These are phyloP conservation scores for Reticulitermes lucifugus DNA, from an alignment of 2,888 invertebrate species.

Conservation along the genomic window DNA sequence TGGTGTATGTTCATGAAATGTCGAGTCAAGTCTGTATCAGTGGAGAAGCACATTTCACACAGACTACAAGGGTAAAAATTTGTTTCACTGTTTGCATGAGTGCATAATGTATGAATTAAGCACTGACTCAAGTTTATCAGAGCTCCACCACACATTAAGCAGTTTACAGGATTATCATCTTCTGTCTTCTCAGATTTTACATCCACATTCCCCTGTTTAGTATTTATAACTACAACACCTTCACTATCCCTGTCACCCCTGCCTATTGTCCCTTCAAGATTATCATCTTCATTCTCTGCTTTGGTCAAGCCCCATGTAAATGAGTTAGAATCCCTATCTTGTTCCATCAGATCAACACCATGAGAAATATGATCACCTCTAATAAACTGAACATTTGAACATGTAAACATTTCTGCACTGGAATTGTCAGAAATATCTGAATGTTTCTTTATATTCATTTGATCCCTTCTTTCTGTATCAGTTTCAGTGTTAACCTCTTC, in stretches of 20 bases:
- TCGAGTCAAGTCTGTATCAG: constrained; percentile 9
- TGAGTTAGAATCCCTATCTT: not conserved
- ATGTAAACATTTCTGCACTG: not conserved
- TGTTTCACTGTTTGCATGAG: constrained; percentile 12
- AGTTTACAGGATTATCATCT: constrained; percentile 6
- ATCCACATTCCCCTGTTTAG: not conserved
- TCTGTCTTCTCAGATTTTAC: not conserved
- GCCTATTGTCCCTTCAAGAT: not conserved
- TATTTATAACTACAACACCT: not conserved
- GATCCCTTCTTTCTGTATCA: not conserved
- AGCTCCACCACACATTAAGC: constrained; percentile 11
- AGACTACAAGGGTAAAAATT: constrained; percentile 10
- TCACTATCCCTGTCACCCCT: not conserved
- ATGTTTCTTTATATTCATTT: not conserved
- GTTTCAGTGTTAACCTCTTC: not conserved
- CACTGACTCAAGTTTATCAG: constrained; percentile 11
- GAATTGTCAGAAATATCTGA: not conserved
- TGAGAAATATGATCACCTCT: not conserved
- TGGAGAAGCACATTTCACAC: constrained; percentile 17
- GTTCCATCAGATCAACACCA: not conserved
- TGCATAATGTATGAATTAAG: constrained; percentile 2
- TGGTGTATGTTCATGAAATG: constrained; percentile 12
- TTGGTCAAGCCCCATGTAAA: not conserved
- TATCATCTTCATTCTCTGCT: not conserved
- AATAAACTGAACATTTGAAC: not conserved